These are phyloP conservation scores for Callocephalon fimbriatum DNA, from an alignment of 2,113 vertebrate genomes.

Conservation along the genomic window DNA sequence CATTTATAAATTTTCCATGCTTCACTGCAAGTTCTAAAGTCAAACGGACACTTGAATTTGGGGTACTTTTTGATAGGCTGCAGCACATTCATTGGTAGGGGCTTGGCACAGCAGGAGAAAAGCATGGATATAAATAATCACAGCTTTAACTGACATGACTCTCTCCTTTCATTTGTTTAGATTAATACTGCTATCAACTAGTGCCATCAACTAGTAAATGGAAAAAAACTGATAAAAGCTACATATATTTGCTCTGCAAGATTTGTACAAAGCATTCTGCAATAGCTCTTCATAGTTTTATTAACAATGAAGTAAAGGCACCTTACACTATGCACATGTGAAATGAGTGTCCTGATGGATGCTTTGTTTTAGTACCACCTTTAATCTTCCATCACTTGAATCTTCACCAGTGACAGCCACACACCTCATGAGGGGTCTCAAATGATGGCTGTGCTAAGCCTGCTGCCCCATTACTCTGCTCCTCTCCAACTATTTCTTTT, in stretches of 20 bases:
- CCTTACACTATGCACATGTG: neutral
- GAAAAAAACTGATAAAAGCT: neutral
- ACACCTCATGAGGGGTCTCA: neutral
- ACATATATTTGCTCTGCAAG: neutral
- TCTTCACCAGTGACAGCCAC: rapidly evolving
- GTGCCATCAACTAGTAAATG: slow-evolving; percentile 17
- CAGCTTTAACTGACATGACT: neutral
- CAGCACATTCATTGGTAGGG: neutral
- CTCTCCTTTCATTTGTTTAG: neutral
- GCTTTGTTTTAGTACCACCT: neutral
- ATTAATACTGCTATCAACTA: neutral
- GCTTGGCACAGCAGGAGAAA: neutral
- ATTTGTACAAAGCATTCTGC: neutral
- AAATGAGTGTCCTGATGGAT: neutral
- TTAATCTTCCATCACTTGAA: neutral
- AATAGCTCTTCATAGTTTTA: neutral
- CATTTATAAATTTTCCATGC: neutral
- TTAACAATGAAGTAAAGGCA: neutral
- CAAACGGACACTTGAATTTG: neutral
- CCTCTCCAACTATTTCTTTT: neutral
- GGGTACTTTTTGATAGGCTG: neutral
- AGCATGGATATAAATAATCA: neutral
- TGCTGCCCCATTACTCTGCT: neutral
- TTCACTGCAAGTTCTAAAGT: neutral
- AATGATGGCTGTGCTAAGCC: rapidly evolving